Percentiles rank a stretch among this genome's conserved stretches.
These are phyloP conservation scores for Bombus sibiricus DNA, from an alignment of 1,140 invertebrate species.

Conservation along the genomic window DNA sequence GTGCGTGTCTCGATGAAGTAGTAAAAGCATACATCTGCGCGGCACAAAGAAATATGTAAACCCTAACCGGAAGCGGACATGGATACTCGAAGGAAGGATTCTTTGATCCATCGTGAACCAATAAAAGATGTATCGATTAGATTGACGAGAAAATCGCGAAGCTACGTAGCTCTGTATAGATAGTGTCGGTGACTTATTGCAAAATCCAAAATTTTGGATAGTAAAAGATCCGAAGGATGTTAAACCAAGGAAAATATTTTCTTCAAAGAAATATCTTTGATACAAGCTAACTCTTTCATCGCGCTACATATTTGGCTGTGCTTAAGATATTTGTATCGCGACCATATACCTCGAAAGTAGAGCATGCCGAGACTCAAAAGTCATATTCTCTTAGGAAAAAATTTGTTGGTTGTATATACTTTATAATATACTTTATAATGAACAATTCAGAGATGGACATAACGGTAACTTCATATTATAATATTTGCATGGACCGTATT, in stretches of 20 bases:
- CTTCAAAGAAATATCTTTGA: neutral
- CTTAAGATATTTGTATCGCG: neutral
- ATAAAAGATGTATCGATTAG: neutral
- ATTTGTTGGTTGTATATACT: too few relatives aligned
- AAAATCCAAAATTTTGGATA: neutral
- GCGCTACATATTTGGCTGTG: neutral
- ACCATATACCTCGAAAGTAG: too few relatives aligned
- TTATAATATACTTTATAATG: too few relatives aligned
- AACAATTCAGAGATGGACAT: too few relatives aligned
- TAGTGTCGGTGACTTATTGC: too few relatives aligned
- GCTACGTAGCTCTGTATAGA: too few relatives aligned
- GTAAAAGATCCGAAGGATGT: neutral
- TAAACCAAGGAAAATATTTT: neutral
- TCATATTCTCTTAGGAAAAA: too few relatives aligned
- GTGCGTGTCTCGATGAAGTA: neutral
- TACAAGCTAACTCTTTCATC: neutral
- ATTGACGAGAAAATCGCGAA: too few relatives aligned
- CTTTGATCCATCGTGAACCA: too few relatives aligned
- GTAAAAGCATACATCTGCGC: conserved; percentile 5
- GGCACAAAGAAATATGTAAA: conserved; percentile 7
- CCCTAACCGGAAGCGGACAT: neutral
- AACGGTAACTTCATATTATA: too few relatives aligned
- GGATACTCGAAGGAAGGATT: neutral
- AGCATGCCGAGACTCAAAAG: too few relatives aligned
- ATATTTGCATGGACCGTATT: too few relatives aligned